Evolutionary conservation across 35 echinoderm and acorn worm species (phyloP), one percentile per base, ranked within the genome.

Genomic region (Acanthaster planci): DNA sequence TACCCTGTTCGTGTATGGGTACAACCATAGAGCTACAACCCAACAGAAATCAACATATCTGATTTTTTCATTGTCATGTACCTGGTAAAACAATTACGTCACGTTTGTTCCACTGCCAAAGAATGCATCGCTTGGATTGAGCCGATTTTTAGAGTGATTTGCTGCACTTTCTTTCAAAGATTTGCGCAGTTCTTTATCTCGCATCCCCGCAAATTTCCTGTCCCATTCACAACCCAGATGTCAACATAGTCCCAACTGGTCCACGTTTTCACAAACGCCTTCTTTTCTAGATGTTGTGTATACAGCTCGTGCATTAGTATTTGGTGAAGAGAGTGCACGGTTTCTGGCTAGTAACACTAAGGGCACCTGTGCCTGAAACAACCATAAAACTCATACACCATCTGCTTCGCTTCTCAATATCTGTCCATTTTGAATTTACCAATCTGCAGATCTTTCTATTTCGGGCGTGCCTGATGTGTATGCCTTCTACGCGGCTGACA

Each of bases 1-100:
- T 91, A 91, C 19, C 89, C 89, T 91, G 47, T 91, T 90, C 1
- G 84, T 52, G 8, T 18, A 87, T 6, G 88, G 93, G 80, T 95
- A 95, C 0, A 95, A 32, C 10, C n/a, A n/a, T n/a, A n/a, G n/a
- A n/a, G n/a, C n/a, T n/a, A n/a, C n/a, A n/a, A n/a, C n/a, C n/a
- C 19, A 42, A 51, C 55, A 77, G 18, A 90, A 56, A 38, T 94
- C 92, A 2, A 59, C 37, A 59, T 93, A 93, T 30, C 42, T 75
- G 52, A 85, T 82, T 47, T 85, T 78, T 78, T 82, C 83, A 80
- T 7, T 39, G 31, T 26, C 42, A 42, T 10, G 38, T 67, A 64
- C 79, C 31, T 84, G 34, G 37, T 87, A 51, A 44, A 58, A 53
- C 1, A 93, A 18, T 3, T 52, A 5, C 2, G 52, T 81, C 1